These are phyloP conservation scores for Cebidichthys violaceus DNA, from an alignment of 2,113 vertebrate species.

Conservation along the genomic window DNA sequence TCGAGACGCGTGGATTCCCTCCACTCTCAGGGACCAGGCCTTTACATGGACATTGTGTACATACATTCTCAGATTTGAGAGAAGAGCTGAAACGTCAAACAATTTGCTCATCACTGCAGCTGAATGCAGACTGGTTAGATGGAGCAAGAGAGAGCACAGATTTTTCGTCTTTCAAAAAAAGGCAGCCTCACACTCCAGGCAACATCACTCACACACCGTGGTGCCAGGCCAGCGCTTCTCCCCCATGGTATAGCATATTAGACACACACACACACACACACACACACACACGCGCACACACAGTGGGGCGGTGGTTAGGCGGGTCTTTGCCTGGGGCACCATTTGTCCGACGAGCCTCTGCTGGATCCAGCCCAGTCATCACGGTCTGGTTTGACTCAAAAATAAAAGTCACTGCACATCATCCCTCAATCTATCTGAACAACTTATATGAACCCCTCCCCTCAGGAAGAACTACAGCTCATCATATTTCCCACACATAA, in stretches of 20 bases:
- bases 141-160: not conserved
- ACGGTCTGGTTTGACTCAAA: slow-evolving; percentile 7
- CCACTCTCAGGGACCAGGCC: not conserved
- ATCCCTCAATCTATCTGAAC: not conserved
- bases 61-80: not conserved
- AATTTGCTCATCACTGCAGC: not conserved
- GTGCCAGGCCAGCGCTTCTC: not conserved
- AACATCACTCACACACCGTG: not conserved
- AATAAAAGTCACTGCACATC: not conserved
- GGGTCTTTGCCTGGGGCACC: not conserved
- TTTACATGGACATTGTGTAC: no score
- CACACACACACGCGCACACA: not conserved
- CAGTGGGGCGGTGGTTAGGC: not conserved
- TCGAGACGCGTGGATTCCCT: not conserved
- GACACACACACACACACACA: not conserved
- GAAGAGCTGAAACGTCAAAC: not conserved
- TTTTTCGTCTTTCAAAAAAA: slow-evolving; percentile 3
- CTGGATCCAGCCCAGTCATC: slow-evolving; percentile 16
- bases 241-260: not conserved
- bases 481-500: not conserved
- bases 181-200: not conserved
- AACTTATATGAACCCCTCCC: not conserved
- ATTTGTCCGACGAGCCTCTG: slow-evolving; percentile 21
- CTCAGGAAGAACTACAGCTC: not conserved
- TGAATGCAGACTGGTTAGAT: not conserved